Percentiles rank a stretch among this genome's conserved stretches.
Evolutionary conservation across 2,797 vertebrate genomes (phyloP).

Genomic region (Threskiornis aethiopicus): DNA sequence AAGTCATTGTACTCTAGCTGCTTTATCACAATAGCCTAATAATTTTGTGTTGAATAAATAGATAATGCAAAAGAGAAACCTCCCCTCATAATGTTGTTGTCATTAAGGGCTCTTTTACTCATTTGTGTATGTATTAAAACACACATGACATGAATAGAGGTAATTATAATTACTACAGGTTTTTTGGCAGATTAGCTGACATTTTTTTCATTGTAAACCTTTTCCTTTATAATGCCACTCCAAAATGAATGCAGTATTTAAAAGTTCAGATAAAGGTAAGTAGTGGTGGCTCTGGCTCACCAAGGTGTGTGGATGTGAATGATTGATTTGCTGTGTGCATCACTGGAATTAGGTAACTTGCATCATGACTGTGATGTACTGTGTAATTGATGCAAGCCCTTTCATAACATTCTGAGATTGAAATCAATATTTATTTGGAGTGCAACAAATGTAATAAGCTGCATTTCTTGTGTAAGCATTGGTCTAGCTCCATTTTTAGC

Average conservation of each 20-base stretch:
- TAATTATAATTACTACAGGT: conserved; percentile 74
- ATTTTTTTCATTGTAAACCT: conserved; percentile 65
- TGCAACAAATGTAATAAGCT: conserved; percentile 77
- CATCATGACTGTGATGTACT: conserved; percentile 76
- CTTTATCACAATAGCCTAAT: conserved; percentile 85
- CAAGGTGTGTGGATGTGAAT: conserved; percentile 68
- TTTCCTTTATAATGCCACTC: conserved; percentile 69
- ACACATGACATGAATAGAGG: conserved; percentile 72
- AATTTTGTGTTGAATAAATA: conserved; percentile 85
- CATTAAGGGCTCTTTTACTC: conserved; percentile 76
- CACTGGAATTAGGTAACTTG: conserved; percentile 72
- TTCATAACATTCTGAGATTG: conserved; percentile 76
- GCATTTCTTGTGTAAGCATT: conserved; percentile 70
- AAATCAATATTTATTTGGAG: conserved; percentile 81
- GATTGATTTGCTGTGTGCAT: conserved; percentile 76
- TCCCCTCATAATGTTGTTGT: conserved; percentile 78
- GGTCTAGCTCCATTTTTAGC: conserved; percentile 35
- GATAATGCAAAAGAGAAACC: conserved; percentile 81
- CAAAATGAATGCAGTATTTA: conserved; percentile 68
- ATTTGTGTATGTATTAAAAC: conserved; percentile 77
- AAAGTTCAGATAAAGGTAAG: conserved; percentile 76
- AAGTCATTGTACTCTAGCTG: conserved; percentile 82
- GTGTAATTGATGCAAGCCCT: conserved; percentile 79
- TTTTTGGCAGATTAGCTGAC: conserved; percentile 62
- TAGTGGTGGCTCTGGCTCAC: conserved; percentile 50